These are phyloP conservation scores for Drosophila ananassae DNA, from an alignment of 1,140 invertebrate genomes.

Conservation along the genomic window DNA sequence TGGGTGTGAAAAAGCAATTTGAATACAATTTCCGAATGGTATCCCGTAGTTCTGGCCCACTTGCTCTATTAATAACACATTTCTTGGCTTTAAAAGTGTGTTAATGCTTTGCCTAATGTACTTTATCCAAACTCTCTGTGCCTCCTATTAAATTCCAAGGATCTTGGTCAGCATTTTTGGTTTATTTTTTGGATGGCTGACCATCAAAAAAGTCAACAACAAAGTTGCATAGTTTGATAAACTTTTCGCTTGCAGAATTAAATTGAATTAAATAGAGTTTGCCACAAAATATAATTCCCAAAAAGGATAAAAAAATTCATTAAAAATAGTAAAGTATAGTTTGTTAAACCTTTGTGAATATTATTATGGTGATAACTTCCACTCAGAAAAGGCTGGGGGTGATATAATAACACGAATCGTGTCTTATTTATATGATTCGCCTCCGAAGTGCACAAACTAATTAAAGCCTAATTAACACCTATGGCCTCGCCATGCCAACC, in stretches of 20 bases:
- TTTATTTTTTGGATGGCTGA: neutral
- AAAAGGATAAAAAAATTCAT: neutral
- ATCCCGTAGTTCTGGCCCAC: neutral
- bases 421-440: constrained; percentile 46
- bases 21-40: neutral
- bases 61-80: neutral
- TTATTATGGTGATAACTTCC: neutral
- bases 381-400: neutral
- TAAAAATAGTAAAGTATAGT: no score
- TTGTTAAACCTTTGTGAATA: constrained; percentile 5
- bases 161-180: neutral
- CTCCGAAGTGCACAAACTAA: constrained; percentile 61
- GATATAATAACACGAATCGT: constrained; percentile 30
- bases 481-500: constrained; percentile 19
- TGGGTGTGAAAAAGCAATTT: constrained; percentile 50
- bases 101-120: no score
- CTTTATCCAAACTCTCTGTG: no score
- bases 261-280: neutral
- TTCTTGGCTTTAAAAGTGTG: no score
- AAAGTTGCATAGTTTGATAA: neutral
- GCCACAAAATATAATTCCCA: neutral
- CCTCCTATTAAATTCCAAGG: neutral
- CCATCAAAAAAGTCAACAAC: neutral
- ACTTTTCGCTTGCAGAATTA: neutral
- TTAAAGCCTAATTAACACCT: constrained; percentile 60